phyloP scores from a whole-genome alignment of 2,797 vertebrate species.

The Morus bassanus region DNA sequence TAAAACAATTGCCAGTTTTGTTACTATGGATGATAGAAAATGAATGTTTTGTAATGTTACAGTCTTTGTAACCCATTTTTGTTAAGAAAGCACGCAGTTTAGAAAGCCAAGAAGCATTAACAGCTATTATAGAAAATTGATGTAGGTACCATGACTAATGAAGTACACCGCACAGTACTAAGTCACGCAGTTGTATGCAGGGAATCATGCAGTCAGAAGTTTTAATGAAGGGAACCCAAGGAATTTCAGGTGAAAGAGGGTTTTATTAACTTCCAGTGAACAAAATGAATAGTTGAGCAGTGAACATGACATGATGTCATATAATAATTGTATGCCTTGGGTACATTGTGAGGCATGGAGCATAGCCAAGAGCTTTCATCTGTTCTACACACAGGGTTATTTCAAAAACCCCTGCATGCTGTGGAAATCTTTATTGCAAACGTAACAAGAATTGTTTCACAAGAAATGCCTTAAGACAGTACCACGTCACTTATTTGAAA shows the following conservation, averaged over 20 bases:
- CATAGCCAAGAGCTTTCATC: slow-evolving; percentile 51
- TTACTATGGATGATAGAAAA: slow-evolving; percentile 7
- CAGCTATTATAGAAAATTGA: slow-evolving; percentile 59
- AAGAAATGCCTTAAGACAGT: slow-evolving; percentile 20
- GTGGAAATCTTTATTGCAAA: slow-evolving; percentile 2
- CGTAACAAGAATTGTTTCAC: slow-evolving; percentile 6
- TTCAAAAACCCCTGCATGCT: slow-evolving; percentile 25
- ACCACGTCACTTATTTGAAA: background rate
- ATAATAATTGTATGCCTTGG: slow-evolving; percentile 23
- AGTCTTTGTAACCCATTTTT: slow-evolving; percentile 35
- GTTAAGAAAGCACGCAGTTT: slow-evolving; percentile 20
- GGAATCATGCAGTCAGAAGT: slow-evolving; percentile 41
- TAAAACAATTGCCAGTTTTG: slow-evolving; percentile 20
- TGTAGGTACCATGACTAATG: slow-evolving; percentile 59
- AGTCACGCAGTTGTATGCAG: slow-evolving; percentile 18
- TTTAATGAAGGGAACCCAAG: slow-evolving; percentile 52
- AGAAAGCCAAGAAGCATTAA: slow-evolving; percentile 45
- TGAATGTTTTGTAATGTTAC: slow-evolving; percentile 1
- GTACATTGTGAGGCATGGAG: slow-evolving; percentile 7
- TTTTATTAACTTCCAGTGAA: slow-evolving; percentile 39
- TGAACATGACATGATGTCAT: slow-evolving; percentile 25
- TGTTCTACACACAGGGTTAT: slow-evolving; percentile 10
- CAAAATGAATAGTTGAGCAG: slow-evolving; percentile 46
- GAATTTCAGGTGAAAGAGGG: slow-evolving; percentile 39
- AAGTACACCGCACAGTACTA: slow-evolving; percentile 23